These are phyloP conservation scores for Kobus ellipsiprymnus DNA, from an alignment of 2,113 vertebrate genomes.

Conservation along the genomic window DNA sequence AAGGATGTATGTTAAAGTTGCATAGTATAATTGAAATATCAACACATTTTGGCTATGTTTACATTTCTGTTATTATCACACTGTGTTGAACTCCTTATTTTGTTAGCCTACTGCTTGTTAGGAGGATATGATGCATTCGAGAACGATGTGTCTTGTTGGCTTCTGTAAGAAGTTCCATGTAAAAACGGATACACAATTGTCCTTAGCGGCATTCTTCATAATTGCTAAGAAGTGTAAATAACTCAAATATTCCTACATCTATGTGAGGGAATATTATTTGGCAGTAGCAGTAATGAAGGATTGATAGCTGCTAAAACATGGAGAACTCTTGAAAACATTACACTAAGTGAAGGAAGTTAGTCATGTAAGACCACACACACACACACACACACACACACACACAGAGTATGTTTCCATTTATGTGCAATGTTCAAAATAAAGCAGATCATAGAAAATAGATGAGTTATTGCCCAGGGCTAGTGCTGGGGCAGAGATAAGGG, in stretches of 20 bases:
- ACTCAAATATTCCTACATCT: neutral
- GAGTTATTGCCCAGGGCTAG: neutral
- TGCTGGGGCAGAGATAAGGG: neutral
- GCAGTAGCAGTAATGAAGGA: neutral
- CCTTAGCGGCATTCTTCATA: neutral
- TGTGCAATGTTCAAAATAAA: neutral
- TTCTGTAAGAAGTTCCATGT: neutral
- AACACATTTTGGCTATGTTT: neutral
- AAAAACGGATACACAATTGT: neutral
- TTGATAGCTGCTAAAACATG: neutral
- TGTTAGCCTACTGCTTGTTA: neutral
- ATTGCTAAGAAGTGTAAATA: neutral
- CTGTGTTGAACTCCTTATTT: neutral
- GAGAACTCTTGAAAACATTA: neutral
- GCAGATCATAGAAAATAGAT: neutral
- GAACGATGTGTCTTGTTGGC: neutral
- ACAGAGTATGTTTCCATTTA: neutral
- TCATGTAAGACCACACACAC: neutral
- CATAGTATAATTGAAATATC: neutral
- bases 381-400: neutral
- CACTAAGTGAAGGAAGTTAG: neutral
- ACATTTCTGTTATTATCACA: neutral
- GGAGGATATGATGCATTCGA: constrained; percentile 9
- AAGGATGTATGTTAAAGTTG: neutral
- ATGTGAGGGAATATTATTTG: neutral